Evolutionary conservation across 2,113 vertebrate species (phyloP), one percentile per base, ranked within the genome.

Genomic region (Scolopax mira): DNA sequence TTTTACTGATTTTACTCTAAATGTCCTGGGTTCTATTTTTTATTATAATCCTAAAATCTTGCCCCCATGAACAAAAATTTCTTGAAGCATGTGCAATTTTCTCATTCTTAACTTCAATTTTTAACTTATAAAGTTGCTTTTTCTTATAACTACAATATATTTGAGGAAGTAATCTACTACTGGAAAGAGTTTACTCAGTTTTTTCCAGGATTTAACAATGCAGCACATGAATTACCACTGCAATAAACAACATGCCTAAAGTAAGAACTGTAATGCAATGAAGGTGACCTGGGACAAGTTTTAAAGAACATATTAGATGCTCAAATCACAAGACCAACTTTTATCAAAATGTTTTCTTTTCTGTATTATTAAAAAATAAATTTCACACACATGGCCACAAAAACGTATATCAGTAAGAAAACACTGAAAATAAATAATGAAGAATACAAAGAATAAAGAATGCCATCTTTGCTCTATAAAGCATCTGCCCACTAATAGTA

Each of bases 61-160:
- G 1, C 8, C 28, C 22, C 31, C 14, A 6, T 0, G 0, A 44
- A 77, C 69, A 58, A n/a, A 48, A 6, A 31, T 13, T 82, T 10
- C 37, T 73, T 72, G 60, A 83, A 61, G 28, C 4, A 41, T 8
- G 3, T 14, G 14, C 10, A 71, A 64, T 60, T 84, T 84, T 67
- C 25, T 64, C 15, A 49, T 31, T 70, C 82, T 86, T 60, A 72
- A 60, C 18, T 70, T 69, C 17, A 84, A 14, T 17, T 73, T 78
- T 81, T 73, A 74, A 66, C 8, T 77, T 65, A 9, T 79, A 86
- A 31, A 81, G 3, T 18, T 74, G n/a, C 0, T 46, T 74, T 88
- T 46, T 61, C 41, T 86, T 80, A 18, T n/a, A 78, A 57, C 37
- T 62, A 8, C 11, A 61, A 61, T 27, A 6, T 30, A 73, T 73